Conservation (phyloP, 2,113 vertebrate species). For the Albula glossodonta region DNA sequence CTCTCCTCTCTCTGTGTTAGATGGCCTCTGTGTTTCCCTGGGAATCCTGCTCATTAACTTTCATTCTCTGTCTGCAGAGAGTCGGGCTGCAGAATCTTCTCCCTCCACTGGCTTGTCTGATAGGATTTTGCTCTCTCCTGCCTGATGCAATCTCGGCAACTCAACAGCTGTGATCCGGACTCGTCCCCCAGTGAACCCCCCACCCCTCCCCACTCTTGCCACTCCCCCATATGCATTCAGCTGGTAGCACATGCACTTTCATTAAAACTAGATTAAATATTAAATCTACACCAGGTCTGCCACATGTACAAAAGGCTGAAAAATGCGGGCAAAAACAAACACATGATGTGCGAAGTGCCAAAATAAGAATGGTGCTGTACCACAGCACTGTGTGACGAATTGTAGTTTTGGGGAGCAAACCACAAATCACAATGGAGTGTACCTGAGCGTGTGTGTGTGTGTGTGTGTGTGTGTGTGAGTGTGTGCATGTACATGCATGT, state of each 20-base stretch:
- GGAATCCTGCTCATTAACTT: conserved; percentile 63
- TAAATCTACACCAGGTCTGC: conserved; percentile 30
- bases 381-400: background rate
- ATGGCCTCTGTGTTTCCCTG: conserved; percentile 51
- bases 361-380: background rate
- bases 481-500: too few species aligned
- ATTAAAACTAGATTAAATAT: conserved; percentile 43
- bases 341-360: conserved; percentile 19
- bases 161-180: conserved; percentile 62
- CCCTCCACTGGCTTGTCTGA: conserved; percentile 73
- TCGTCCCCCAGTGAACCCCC: conserved; percentile 52
- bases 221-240: conserved; percentile 44
- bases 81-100: conserved; percentile 52
- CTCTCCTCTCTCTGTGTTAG: conserved; percentile 34
- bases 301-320: conserved; percentile 35
- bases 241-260: conserved; percentile 30
- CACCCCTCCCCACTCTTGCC: conserved; percentile 21
- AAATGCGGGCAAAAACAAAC: background rate
- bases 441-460: background rate
- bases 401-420: background rate
- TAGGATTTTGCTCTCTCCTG: conserved; percentile 66
- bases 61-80: conserved; percentile 53
- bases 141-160: conserved; percentile 70
- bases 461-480: too few species aligned
- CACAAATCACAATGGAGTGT: background rate